Evolutionary conservation across 2,888 invertebrate species (phyloP).

Genomic region (Protodeltote pygarga): DNA sequence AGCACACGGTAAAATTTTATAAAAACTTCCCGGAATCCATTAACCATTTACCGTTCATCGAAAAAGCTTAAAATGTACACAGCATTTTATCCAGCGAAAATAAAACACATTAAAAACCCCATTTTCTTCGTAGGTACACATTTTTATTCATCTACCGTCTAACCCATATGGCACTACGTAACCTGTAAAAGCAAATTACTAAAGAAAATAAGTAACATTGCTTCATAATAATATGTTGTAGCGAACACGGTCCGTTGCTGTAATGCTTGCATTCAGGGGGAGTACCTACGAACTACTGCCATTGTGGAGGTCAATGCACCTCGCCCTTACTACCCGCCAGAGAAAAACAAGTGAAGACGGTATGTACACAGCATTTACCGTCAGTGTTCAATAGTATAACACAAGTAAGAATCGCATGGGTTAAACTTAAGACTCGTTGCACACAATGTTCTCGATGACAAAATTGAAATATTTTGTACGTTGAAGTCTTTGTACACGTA

Average conservation of each 20-base stretch:
- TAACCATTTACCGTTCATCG: no score
- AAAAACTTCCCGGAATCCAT: no score
- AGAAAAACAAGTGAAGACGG: slow-evolving; percentile 61
- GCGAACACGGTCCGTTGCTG: slow-evolving; percentile 54
- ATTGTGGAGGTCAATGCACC: slow-evolving; percentile 47
- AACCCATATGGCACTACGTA: slow-evolving; percentile 26
- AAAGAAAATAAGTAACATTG: slow-evolving; percentile 40
- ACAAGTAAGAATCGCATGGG: no score
- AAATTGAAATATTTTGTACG: no score
- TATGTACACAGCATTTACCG: slow-evolving; percentile 20
- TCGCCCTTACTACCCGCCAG: slow-evolving; percentile 41
- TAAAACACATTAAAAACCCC: slow-evolving; percentile 7
- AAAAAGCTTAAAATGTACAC: no score
- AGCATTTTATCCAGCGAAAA: no score
- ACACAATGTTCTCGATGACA: no score
- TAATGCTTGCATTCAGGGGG: slow-evolving; percentile 61
- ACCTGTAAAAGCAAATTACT: slow-evolving; percentile 37
- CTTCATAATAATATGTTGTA: slow-evolving; percentile 46
- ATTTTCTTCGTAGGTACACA: slow-evolving; percentile 1
- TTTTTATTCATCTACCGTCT: slow-evolving; percentile 26
- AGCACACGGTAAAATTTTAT: no score
- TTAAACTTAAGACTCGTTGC: no score
- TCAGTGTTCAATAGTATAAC: slow-evolving; percentile 41
- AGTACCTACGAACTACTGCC: slow-evolving; percentile 42
- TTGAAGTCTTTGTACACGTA: no score